These are phyloP conservation scores for Aphelocoma californica DNA, from an alignment of 2,797 vertebrate species.

Conservation along the genomic window DNA sequence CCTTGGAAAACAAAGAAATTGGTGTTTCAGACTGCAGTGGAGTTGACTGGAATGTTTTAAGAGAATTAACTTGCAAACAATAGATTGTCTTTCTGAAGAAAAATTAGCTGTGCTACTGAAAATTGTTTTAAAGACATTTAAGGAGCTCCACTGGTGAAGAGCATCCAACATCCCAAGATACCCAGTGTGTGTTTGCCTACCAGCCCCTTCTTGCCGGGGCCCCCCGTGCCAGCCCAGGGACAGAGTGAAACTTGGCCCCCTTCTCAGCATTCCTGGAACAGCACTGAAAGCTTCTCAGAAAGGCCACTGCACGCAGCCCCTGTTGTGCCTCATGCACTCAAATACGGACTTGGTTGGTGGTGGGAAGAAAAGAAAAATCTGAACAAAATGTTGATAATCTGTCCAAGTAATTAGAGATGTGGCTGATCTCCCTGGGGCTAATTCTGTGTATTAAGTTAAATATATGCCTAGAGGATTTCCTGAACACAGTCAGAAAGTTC, in stretches of 20 bases:
- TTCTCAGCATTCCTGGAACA: not conserved
- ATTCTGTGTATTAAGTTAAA: not conserved
- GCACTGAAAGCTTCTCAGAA: not conserved
- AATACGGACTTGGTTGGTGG: rapidly evolving
- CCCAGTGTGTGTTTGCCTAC: not conserved
- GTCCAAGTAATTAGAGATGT: not conserved
- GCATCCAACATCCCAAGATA: not conserved
- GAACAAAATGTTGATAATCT: not conserved
- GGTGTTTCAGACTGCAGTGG: not conserved
- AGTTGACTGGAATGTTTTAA: not conserved
- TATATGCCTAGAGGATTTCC: not conserved
- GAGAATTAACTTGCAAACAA: not conserved
- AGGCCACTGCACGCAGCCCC: not conserved
- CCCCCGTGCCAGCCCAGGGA: rapidly evolving
- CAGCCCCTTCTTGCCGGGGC: no score
- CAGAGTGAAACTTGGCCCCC: not conserved
- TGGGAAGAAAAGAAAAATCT: not conserved
- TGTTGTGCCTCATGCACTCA: not conserved
- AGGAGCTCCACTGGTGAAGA: not conserved
- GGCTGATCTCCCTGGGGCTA: not conserved
- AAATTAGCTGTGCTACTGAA: not conserved
- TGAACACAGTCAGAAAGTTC: not conserved
- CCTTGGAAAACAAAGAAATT: not conserved
- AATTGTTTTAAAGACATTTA: not conserved
- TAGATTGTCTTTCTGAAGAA: not conserved